These are phyloP conservation scores for Hypolimnas misippus DNA, from an alignment of 2,888 invertebrate genomes.

Conservation along the genomic window DNA sequence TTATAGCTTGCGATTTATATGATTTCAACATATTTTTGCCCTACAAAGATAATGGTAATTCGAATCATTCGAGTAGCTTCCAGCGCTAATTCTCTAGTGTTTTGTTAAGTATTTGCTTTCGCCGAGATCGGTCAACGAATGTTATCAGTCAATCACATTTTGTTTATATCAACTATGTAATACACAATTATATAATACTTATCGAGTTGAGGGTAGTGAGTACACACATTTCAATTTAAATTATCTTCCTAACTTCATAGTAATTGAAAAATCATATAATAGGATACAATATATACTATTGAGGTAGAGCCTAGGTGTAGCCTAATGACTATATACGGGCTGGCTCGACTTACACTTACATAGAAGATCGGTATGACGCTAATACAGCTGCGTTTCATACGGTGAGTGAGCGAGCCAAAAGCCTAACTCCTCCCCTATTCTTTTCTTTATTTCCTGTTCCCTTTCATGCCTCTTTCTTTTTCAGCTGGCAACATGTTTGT, in stretches of 20 bases:
- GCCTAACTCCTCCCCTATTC: too few species aligned
- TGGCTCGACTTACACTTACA: too few species aligned
- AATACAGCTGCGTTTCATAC: too few species aligned
- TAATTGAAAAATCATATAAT: too few species aligned
- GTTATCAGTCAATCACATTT: conserved; percentile 32
- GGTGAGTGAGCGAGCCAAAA: too few species aligned
- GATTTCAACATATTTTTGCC: conserved; percentile 7
- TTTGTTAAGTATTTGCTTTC: conserved; percentile 26
- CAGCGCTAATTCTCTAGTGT: conserved; percentile 15
- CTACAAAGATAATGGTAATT: conserved; percentile 16
- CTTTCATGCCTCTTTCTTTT: too few species aligned
- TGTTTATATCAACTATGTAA: conserved; percentile 15
- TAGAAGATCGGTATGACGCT: too few species aligned
- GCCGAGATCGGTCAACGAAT: conserved; percentile 12
- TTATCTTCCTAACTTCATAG: not conserved
- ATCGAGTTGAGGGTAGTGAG: not conserved
- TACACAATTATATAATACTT: not conserved
- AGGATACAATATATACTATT: too few species aligned
- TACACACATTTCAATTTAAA: not conserved
- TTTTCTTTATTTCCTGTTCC: too few species aligned
- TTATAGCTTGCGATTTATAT: not conserved
- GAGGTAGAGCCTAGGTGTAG: too few species aligned
- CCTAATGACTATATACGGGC: too few species aligned
- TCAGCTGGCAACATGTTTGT: too few species aligned
- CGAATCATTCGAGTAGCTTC: conserved; percentile 14